A percentile compares a stretch with the other conserved stretches of the same genome.
These are phyloP conservation scores for Australoheros facetus DNA, from an alignment of 2,797 vertebrate species.

Conservation along the genomic window DNA sequence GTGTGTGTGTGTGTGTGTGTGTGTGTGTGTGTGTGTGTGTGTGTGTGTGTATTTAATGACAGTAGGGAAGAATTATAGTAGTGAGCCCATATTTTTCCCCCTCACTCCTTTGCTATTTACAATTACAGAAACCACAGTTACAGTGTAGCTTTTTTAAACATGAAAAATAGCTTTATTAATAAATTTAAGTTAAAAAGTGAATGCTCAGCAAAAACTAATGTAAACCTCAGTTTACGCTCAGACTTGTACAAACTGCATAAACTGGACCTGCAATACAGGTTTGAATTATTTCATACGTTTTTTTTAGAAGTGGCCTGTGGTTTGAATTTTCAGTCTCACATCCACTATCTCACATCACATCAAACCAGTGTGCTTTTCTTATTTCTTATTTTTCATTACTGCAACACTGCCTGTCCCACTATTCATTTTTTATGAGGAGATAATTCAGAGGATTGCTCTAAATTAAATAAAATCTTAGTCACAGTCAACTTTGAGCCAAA, in stretches of 20 bases:
- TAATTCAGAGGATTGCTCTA: neutral
- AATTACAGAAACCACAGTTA: too few relatives aligned
- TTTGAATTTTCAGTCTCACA: neutral
- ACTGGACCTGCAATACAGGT: accelerated
- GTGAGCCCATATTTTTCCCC: too few relatives aligned
- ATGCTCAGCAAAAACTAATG: neutral
- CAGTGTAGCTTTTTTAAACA: too few relatives aligned
- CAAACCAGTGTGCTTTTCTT: neutral
- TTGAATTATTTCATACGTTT: neutral
- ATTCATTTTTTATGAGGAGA: neutral
- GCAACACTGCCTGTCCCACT: neutral
- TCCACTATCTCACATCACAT: neutral
- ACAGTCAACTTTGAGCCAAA: neutral
- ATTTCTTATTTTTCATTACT: neutral
- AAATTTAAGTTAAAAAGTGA: too few relatives aligned
- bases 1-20: too few relatives aligned
- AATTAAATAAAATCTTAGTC: neutral
- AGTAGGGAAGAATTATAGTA: neutral
- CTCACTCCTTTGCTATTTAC: too few relatives aligned
- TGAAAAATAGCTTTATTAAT: too few relatives aligned
- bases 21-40: too few relatives aligned
- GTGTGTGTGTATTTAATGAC: neutral
- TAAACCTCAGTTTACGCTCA: neutral
- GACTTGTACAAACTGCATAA: neutral
- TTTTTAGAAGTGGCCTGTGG: neutral